Evolutionary conservation across 2,113 vertebrate genomes (phyloP), one percentile per base, ranked within the genome.

Genomic region (Caranx ignobilis): DNA sequence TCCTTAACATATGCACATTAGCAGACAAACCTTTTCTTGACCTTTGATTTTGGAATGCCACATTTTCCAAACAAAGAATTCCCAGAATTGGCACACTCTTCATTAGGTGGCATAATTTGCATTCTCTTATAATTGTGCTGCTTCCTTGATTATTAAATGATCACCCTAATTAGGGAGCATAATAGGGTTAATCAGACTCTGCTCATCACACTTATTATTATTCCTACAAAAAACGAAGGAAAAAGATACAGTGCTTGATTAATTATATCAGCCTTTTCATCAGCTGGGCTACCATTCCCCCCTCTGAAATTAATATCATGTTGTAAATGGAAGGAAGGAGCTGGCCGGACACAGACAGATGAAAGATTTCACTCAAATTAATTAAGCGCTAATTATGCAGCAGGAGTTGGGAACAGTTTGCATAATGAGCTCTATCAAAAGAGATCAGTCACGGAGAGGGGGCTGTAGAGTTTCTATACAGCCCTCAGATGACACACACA

Each of bases 351-450:
- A 94, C 82, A 92, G 95, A 95, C 95, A 96, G 96, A 98, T 96
- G 96, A 99, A 98, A 97, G 96, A 96, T 96, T 96, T 96, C 91
- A 93, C 94, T 95, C 94, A 96, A 96, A 96, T 97, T 97, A 97
- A 97, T 96, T 96, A 96, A 95, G 91, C 85, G 82, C 91, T 96
- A 97, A 97, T 97, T 97, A 96, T 93, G 94, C 90, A 81, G 91
- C 93, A 79, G 93, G 94, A 95, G 95, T 95, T 94, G 95, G 93
- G 94, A 95, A 95, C 94, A 94, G 94, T 95, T 96, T 94, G 94
- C 96, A 96, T 95, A 97, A 95, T 96, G 92, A 95, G 91, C 91
- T 89, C 76, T 93, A 95, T 95, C 94, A 95, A 94, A 94, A 93
- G 94, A 95, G 94, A 95, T 93, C 93, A 91, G 93, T 92, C 84